phyloP scores from a whole-genome alignment of 2,797 vertebrate genomes.

The Staurois parvus region DNA sequence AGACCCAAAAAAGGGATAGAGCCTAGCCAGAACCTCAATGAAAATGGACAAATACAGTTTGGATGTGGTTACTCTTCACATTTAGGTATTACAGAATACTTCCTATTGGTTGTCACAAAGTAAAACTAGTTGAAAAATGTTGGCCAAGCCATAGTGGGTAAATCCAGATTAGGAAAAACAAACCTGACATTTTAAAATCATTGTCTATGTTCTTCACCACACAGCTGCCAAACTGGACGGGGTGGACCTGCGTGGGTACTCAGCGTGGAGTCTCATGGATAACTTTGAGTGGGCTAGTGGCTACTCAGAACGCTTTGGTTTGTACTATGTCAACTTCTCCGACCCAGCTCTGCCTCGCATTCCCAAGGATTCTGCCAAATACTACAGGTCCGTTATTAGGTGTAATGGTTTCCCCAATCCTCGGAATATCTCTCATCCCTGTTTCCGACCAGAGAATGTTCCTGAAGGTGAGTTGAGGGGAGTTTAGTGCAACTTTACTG shows the following conservation, averaged over 20 bases:
- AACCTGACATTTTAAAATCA: neutral
- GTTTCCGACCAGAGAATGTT: slow-evolving; percentile 80
- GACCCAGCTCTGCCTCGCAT: slow-evolving; percentile 80
- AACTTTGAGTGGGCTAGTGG: slow-evolving; percentile 94
- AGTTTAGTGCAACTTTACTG: slow-evolving; percentile 62
- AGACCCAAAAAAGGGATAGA: no score
- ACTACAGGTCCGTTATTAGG: slow-evolving; percentile 81
- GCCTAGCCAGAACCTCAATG: no score
- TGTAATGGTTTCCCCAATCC: slow-evolving; percentile 94
- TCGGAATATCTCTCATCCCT: slow-evolving; percentile 78
- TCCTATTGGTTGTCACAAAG: no score
- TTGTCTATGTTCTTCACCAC: neutral
- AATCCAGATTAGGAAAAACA: neutral
- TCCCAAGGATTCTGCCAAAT: slow-evolving; percentile 81
- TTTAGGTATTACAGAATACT: no score
- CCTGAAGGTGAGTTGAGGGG: slow-evolving; percentile 76
- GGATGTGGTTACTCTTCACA: no score
- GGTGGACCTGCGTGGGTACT: slow-evolving; percentile 88
- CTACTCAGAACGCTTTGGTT: slow-evolving; percentile 86
- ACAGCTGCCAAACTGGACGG: slow-evolving; percentile 73
- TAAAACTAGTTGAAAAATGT: no score
- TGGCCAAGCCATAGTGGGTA: neutral
- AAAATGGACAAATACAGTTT: no score
- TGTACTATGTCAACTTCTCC: slow-evolving; percentile 85
- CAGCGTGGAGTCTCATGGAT: slow-evolving; percentile 91